Base-by-base conservation (phyloP, 2,888 invertebrate species). In the Hecatera dysodea region DNA sequence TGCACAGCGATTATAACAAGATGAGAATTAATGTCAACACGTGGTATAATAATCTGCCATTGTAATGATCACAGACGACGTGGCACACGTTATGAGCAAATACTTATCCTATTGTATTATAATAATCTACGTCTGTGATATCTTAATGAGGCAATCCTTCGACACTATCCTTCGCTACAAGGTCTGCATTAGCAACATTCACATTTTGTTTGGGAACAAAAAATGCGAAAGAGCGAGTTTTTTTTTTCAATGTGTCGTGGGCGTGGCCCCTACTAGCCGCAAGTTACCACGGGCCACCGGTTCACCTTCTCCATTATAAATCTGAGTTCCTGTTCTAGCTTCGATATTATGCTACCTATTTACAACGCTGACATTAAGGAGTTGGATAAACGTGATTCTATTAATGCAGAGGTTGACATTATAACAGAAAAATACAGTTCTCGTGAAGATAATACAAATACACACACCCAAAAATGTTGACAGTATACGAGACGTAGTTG, bases 121-220 rank as follows among this genome's bases (percentile, higher is more conserved):
- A 59, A 62, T 80, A 59, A 59, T 66, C 59, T 66, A 80, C 71
- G 66, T 52, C 55, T 67, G n/a, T 60, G 63, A 48, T 80, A 76
- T 80, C 44, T 59, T 65, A 80, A 78, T 66, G 75, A 75, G 71
- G 71, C 65, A 80, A 66, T 78, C 57, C 74, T 78, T 74, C 44
- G 42, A 22, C 27, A 61, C 48, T 62, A 50, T 79, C 59, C 62
- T 78, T 59, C 57, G 42, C 42, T n/a, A 44, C 75, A 77, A 79
- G 75, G 67, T 77, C 39, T 27, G 19, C 9, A 19, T 52, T 17
- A 33, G 52, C 19, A 0, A 75, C 75, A 75, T 79, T 79, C 75
- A 55, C 62, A 53, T 62, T 53, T 44, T 48, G 24, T 52, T 56
- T 52, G 46, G 39, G 44, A 39, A 50, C 33, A 52, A 64, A 64